A percentile compares a stretch with the other conserved stretches of the same genome.
These are phyloP conservation scores for Spodoptera picta DNA, from an alignment of 2,888 invertebrate genomes.

Conservation along the genomic window DNA sequence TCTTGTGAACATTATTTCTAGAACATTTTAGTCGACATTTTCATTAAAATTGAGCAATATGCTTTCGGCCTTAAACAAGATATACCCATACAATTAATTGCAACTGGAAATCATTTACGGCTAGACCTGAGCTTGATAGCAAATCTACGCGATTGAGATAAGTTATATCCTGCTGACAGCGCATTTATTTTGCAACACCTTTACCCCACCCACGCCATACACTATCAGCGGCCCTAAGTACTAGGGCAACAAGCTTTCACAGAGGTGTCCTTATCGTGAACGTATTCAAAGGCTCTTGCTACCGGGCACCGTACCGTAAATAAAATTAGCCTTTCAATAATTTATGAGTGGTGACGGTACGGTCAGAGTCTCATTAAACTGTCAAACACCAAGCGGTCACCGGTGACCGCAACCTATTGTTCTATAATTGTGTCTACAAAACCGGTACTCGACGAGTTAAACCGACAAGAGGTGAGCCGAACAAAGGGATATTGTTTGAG, in stretches of 20 bases:
- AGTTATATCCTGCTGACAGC: constrained; percentile 27
- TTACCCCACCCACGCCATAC: constrained; percentile 33
- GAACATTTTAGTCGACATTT: no score
- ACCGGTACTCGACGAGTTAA: no score
- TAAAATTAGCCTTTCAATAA: constrained; percentile 61
- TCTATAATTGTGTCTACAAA: no score
- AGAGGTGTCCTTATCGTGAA: constrained; percentile 45
- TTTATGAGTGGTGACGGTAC: constrained; percentile 61
- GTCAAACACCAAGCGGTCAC: no score
- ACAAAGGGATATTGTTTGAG: constrained; percentile 73
- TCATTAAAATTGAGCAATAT: no score
- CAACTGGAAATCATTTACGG: constrained; percentile 5
- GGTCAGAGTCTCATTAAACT: constrained; percentile 64
- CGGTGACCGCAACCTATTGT: no score
- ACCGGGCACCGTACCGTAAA: constrained; percentile 37
- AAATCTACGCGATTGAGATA: constrained; percentile 41
- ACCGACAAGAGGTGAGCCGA: constrained; percentile 58
- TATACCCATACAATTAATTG: not conserved
- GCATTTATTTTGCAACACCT: constrained; percentile 38
- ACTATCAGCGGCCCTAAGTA: constrained; percentile 31
- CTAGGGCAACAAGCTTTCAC: constrained; percentile 40
- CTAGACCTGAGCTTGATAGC: constrained; percentile 14
- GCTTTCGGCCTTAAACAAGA: no score
- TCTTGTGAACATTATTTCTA: no score
- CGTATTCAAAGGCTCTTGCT: constrained; percentile 30